Evolutionary conservation across 2,888 invertebrate species (phyloP), one percentile per base, ranked within the genome.

Genomic region (Polydrusus cervinus): DNA sequence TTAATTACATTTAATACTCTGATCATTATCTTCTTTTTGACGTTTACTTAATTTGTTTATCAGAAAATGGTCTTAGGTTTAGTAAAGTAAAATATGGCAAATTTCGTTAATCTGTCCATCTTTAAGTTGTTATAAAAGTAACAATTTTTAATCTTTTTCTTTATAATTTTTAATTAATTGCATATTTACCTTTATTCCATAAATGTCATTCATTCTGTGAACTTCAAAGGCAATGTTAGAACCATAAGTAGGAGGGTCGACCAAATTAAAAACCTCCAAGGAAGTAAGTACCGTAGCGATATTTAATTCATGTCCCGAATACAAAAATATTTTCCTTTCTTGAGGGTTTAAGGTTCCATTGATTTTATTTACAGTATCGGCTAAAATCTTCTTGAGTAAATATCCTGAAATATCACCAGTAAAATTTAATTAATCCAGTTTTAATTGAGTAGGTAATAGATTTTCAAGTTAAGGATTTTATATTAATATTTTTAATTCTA

Each of bases 281-380:
- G 82, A 66, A 62, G 85, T 67, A n/a, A 85, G 20, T 61, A 78
- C 78, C 7, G 71, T 65, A n/a, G 83, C 85, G n/a, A 86, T 66
- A 51, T 84, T 85, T 6, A 81, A 82, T 74, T 86, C 86, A 66
- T 86, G 86, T 5, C 81, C 85, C 5, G 84, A 82, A 75, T 86
- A 86, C 1, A 86, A 62, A 75, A 82, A 84, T 75, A 86, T 82
- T 75, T 84, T 85, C 70, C 81, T 81, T 18, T 77, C 77, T 49
- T 66, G 43, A 3, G 81, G 80, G 57, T 62, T 53, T 7, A 81
- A 16, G 9, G 57, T 76, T 10, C 78, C 79, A 14, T 75, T 77
- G 3, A 82, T 81, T 80, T 84, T 83, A 6, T 64, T 70, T 14
- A 77, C 55, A 6, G 81, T 79, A 71, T 85, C 85, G 0, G 78